phyloP scores from a whole-genome alignment of 2,113 vertebrate species.

The Lasiurus borealis region DNA sequence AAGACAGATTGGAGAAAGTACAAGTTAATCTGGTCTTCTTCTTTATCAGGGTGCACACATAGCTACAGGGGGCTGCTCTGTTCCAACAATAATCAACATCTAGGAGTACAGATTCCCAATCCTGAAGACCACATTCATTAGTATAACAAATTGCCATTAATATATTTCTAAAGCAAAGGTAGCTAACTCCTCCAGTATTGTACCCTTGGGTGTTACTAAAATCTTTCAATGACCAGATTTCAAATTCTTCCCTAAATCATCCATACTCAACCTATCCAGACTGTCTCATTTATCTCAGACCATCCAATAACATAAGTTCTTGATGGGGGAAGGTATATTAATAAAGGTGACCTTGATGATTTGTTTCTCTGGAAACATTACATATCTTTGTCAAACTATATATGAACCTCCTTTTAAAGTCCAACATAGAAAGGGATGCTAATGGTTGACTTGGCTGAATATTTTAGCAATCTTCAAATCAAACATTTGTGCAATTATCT shows the following conservation, averaged over 20 bases:
- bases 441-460: background rate
- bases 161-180: background rate
- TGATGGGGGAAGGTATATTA: background rate
- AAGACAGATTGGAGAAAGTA: background rate
- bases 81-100: background rate
- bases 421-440: slow-evolving; percentile 2
- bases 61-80: background rate
- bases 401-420: background rate
- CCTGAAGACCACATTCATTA: background rate
- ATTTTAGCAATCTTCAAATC: slow-evolving; percentile 23
- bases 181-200: background rate
- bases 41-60: background rate
- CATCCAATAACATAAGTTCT: background rate
- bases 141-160: background rate
- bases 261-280: background rate
- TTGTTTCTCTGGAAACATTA: background rate
- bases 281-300: background rate
- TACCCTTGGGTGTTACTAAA: background rate
- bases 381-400: background rate
- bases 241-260: slow-evolving; percentile 7
- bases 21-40: background rate
- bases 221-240: background rate
- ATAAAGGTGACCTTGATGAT: background rate
- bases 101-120: background rate
- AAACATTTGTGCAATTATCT: background rate